A percentile compares a stretch with the other conserved stretches of the same genome.
Conservation (phyloP, 2,888 invertebrate genomes). For the Coenonympha arcania region DNA sequence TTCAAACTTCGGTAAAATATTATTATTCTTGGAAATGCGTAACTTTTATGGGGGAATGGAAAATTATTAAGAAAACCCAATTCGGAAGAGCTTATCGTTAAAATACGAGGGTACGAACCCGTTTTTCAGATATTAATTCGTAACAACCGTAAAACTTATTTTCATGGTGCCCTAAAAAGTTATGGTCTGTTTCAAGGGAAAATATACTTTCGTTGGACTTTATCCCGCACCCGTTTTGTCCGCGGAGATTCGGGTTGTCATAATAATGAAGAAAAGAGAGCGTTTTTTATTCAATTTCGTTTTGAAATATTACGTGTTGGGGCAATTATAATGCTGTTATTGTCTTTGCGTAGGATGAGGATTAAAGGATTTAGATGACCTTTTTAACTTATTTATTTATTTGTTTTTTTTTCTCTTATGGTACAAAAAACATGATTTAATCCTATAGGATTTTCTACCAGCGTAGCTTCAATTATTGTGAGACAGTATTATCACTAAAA, state of each 20-base stretch:
- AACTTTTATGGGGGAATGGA: neutral
- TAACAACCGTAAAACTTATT: conserved; percentile 70
- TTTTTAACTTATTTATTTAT: too few relatives aligned
- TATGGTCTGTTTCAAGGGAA: conserved; percentile 53
- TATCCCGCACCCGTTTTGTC: conserved; percentile 55
- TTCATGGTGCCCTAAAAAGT: conserved; percentile 67
- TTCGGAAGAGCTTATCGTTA: conserved; percentile 41
- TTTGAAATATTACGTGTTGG: neutral
- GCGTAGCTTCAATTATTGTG: too few relatives aligned
- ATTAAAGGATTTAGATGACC: too few relatives aligned
- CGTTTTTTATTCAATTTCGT: neutral
- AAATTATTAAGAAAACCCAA: conserved; percentile 9
- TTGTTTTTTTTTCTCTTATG: too few relatives aligned
- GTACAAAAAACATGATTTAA: too few relatives aligned
- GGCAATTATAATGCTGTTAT: neutral
- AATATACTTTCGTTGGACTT: conserved; percentile 59
- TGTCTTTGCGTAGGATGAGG: too few relatives aligned
- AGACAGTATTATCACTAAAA: too few relatives aligned
- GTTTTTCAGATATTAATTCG: conserved; percentile 71
- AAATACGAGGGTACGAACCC: conserved; percentile 59
- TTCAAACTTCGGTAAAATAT: neutral
- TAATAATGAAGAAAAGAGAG: conserved; percentile 55
- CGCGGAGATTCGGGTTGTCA: conserved; percentile 48
- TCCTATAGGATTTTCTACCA: too few relatives aligned
- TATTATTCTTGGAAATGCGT: neutral